Evolutionary conservation across 2,888 invertebrate genomes (phyloP), one percentile per base, ranked within the genome.

Genomic region (Epirrhoe alternata): DNA sequence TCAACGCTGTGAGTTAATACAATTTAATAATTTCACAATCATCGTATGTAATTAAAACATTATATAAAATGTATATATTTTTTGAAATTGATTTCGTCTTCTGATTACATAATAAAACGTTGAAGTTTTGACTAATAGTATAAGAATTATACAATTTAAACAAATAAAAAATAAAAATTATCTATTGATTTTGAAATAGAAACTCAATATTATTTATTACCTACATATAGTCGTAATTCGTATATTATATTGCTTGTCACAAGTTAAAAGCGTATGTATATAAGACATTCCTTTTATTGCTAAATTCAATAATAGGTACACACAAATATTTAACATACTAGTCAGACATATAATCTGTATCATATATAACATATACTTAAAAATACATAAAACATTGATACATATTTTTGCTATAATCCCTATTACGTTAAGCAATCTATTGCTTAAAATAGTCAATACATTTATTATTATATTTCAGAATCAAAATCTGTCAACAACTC

Each of bases 331-430:
- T 49, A 45, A 52, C 10, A 45, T 47, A 35, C 16, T 61, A 49
- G 49, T 58, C 56, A 49, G 31, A 62, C 54, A 62, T 49, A 62
- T 66, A 61, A 50, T 14, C 55, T 50, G 53, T 56, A 35, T 52
- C 56, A 59, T 47, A 62, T 24, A 66, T 56, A 17, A 61, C 49
- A 62, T 33, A 49, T 49, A 56, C 10, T 55, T 50, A 24, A 53
- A 52, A 30, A 64, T 70, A 57, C 33, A 65, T 65, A 61, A 56
- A 38, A 42, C 14, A 52, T 47, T 31, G 42, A 63, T 58, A 58
- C 30, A 66, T 57, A 50, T 50, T 53, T 42, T 51, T 61, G 53
- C 30, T 42, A 51, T 14, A 63, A 45, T 31, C 12, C 8, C 4
- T 42, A 10, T 10, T 5, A 14, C 14, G 47, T 47, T 47, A 33